These are phyloP conservation scores for Agelaius phoeniceus DNA, from an alignment of 2,113 vertebrate species.

Conservation along the genomic window DNA sequence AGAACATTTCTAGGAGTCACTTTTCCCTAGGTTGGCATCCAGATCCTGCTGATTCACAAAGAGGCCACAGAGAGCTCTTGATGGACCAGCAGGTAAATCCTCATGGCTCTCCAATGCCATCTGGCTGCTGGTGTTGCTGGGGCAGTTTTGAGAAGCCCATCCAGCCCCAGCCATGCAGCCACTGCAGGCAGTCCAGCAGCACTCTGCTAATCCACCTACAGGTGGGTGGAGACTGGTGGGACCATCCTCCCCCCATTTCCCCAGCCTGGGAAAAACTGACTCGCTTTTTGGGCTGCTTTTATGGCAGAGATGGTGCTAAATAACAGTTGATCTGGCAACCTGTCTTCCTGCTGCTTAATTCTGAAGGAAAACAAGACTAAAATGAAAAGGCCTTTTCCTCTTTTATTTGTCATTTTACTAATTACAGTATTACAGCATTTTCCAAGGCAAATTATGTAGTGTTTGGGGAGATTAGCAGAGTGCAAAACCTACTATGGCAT, in stretches of 20 bases:
- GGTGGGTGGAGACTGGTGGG: fast-evolving
- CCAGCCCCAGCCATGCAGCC: not conserved
- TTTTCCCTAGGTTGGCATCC: not conserved
- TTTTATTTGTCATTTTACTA: conserved; percentile 68
- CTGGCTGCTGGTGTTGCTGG: not conserved
- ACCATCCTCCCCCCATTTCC: not conserved
- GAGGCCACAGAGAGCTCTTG: not conserved
- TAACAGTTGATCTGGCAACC: not conserved
- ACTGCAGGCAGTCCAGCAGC: not conserved
- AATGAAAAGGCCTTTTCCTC: conserved; percentile 13
- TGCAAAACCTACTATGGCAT: conserved; percentile 46
- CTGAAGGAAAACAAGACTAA: conserved; percentile 21
- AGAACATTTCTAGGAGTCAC: not conserved
- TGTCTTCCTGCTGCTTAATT: conserved; percentile 4
- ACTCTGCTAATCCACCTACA: not conserved
- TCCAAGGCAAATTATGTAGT: conserved; percentile 64
- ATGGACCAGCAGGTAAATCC: not conserved
- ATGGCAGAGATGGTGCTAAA: conserved; percentile 8
- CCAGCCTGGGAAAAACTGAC: not conserved
- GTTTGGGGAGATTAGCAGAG: conserved; percentile 60
- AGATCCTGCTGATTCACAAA: not conserved
- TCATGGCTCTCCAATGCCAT: not conserved
- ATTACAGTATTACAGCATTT: conserved; percentile 72
- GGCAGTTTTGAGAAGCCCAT: not conserved
- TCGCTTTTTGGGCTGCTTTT: not conserved